These are phyloP conservation scores for Alectoris magna DNA, from an alignment of 2,797 vertebrate genomes.

Conservation along the genomic window DNA sequence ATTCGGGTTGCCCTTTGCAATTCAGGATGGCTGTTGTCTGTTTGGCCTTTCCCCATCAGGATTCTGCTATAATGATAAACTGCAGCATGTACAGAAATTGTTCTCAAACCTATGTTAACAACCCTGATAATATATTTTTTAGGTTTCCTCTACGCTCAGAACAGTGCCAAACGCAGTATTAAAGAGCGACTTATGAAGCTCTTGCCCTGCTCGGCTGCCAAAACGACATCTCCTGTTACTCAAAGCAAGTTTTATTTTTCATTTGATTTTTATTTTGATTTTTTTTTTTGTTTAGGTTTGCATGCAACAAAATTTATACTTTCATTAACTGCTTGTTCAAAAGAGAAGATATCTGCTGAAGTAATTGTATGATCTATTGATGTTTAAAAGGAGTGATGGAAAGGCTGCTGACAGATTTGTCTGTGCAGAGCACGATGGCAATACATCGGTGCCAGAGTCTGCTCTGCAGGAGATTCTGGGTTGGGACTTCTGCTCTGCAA, in stretches of 20 bases:
- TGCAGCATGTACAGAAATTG: constrained; percentile 51
- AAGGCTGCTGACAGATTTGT: not conserved
- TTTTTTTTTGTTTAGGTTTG: constrained; percentile 53
- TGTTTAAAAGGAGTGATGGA: not conserved
- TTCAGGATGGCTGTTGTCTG: constrained; percentile 21
- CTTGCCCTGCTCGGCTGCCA: constrained; percentile 90
- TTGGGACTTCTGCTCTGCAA: not conserved
- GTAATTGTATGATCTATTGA: not conserved
- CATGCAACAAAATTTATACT: constrained; percentile 54
- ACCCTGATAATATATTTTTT: constrained; percentile 87
- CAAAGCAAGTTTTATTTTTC: constrained; percentile 92
- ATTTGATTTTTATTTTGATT: constrained; percentile 28
- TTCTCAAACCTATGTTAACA: constrained; percentile 77
- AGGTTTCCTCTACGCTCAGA: constrained; percentile 90
- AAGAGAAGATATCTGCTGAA: not conserved
- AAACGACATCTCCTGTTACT: constrained; percentile 88
- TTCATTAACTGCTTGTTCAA: not conserved
- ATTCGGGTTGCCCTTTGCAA: constrained; percentile 32
- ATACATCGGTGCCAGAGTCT: not conserved
- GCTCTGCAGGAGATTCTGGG: not conserved
- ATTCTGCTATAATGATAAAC: constrained; percentile 29
- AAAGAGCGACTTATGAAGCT: constrained; percentile 94
- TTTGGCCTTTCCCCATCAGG: constrained; percentile 34
- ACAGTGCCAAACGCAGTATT: constrained; percentile 89
- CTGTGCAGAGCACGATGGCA: not conserved